These are phyloP conservation scores for Celastrina argiolus DNA, from an alignment of 2,888 invertebrate genomes.

Conservation along the genomic window DNA sequence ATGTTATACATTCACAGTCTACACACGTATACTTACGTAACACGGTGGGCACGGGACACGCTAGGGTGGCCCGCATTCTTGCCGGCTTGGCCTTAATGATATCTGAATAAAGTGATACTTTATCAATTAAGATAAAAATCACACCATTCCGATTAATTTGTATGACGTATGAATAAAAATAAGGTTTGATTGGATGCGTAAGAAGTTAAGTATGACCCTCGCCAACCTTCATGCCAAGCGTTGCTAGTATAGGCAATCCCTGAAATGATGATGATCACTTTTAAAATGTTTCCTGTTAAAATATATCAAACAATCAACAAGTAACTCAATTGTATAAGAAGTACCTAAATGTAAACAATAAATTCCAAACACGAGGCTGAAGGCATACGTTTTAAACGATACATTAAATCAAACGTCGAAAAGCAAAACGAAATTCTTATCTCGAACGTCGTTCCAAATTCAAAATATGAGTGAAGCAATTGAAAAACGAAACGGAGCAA, in stretches of 20 bases:
- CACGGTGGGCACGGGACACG: slow-evolving; percentile 54
- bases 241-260: too few species aligned
- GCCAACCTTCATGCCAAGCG: too few species aligned
- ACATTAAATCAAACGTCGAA: slow-evolving; percentile 24
- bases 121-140: slow-evolving; percentile 8
- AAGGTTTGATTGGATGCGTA: too few species aligned
- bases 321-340: neutral
- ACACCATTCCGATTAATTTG: slow-evolving; percentile 9
- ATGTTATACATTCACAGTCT: slow-evolving; percentile 1
- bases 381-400: neutral
- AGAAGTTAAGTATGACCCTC: too few species aligned
- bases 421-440: slow-evolving; percentile 49
- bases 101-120: neutral
- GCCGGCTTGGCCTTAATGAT: slow-evolving; percentile 17
- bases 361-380: neutral
- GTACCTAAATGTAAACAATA: slow-evolving; percentile 18
- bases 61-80: slow-evolving; percentile 68
- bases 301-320: neutral
- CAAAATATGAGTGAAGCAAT: slow-evolving; percentile 75
- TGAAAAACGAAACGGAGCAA: slow-evolving; percentile 73
- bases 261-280: too few species aligned
- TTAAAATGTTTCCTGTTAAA: too few species aligned
- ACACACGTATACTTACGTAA: slow-evolving; percentile 56
- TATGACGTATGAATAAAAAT: neutral
- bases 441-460: slow-evolving; percentile 68